These are phyloP conservation scores for Blennius ocellaris DNA, from an alignment of 2,113 vertebrate species.

Conservation along the genomic window DNA sequence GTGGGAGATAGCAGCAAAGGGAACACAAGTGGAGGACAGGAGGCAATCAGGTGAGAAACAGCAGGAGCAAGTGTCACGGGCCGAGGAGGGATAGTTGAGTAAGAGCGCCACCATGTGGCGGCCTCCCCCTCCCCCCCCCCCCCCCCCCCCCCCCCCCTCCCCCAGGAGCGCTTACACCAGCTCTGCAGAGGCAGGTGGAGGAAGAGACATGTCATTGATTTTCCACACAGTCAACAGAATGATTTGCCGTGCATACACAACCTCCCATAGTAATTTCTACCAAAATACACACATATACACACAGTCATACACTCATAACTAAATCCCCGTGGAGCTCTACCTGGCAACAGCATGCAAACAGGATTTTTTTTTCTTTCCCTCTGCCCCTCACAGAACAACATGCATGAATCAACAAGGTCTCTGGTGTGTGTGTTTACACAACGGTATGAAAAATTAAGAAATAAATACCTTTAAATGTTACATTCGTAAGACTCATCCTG, in stretches of 20 bases:
- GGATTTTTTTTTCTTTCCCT: conserved; percentile 1
- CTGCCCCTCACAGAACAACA: conserved; percentile 46
- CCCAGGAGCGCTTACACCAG: background rate
- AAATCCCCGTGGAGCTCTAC: conserved; percentile 62
- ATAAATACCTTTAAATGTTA: conserved; percentile 9
- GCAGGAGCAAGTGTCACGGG: conserved; percentile 24
- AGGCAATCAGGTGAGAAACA: conserved; percentile 70
- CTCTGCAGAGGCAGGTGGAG: conserved; percentile 38
- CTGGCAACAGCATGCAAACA: conserved; percentile 68
- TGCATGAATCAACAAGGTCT: conserved; percentile 20
- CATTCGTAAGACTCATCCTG: conserved; percentile 14
- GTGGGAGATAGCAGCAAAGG: conserved; percentile 48
- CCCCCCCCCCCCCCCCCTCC: background rate
- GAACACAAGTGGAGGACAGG: conserved; percentile 41
- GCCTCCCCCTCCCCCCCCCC: background rate
- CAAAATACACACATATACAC: conserved; percentile 58
- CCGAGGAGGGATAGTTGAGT: conserved; percentile 54
- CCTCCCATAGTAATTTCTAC: conserved; percentile 62
- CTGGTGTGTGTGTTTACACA: conserved; percentile 9
- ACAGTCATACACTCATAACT: conserved; percentile 34
- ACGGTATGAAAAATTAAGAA: conserved; percentile 2
- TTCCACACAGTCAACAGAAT: conserved; percentile 73
- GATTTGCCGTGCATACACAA: conserved; percentile 64
- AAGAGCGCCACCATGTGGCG: conserved; percentile 78
- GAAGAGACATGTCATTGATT: conserved; percentile 62